phyloP scores from a whole-genome alignment of 2,113 vertebrate genomes.

The Oncorhynchus keta region DNA sequence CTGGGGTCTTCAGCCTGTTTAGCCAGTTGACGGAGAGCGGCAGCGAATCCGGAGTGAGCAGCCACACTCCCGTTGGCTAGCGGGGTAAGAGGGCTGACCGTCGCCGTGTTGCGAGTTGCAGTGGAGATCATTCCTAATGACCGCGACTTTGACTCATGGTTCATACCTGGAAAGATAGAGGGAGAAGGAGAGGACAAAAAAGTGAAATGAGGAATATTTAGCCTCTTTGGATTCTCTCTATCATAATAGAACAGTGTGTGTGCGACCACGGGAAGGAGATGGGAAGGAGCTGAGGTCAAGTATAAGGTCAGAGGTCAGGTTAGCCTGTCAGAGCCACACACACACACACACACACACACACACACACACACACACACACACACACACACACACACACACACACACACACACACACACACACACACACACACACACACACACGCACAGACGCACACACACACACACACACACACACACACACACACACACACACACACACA shows the following conservation, averaged over 20 bases:
- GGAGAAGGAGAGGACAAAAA: neutral
- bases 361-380: too few relatives aligned
- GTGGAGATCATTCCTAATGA: slow-evolving; percentile 97
- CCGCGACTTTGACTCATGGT: slow-evolving; percentile 96
- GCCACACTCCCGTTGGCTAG: slow-evolving; percentile 91
- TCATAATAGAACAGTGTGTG: slow-evolving; percentile 6
- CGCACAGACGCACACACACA: neutral
- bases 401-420: too few relatives aligned
- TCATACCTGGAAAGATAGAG: slow-evolving; percentile 85
- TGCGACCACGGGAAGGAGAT: too few relatives aligned
- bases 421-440: too few relatives aligned
- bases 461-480: too few relatives aligned
- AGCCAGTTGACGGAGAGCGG: slow-evolving; percentile 95
- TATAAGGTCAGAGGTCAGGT: slow-evolving; percentile 39
- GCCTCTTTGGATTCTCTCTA: neutral
- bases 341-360: too few relatives aligned
- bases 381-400: too few relatives aligned
- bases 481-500: neutral
- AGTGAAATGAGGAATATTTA: too few relatives aligned
- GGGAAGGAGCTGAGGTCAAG: slow-evolving; percentile 13
- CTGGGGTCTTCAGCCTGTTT: slow-evolving; percentile 96
- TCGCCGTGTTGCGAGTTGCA: slow-evolving; percentile 91
- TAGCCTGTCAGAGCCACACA: slow-evolving; percentile 27
- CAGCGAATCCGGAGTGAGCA: slow-evolving; percentile 92
- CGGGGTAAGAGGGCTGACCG: slow-evolving; percentile 92